Base-by-base conservation (phyloP, 1,140 invertebrate species). In the Aporrectodea caliginosa region DNA sequence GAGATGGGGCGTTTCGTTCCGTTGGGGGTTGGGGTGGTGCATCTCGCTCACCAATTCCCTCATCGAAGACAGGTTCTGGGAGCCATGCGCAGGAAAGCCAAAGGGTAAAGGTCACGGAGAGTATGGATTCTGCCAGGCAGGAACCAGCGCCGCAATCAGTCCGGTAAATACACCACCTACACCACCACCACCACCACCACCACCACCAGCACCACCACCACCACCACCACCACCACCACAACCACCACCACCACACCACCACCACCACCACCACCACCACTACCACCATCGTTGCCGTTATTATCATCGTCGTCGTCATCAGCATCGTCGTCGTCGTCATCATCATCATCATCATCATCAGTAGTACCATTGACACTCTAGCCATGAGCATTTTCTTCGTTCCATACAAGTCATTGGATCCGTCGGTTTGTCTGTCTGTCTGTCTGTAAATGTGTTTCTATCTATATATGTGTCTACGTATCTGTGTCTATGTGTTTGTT, bases 51-150 rank as follows among this genome's bases (percentile, higher is more conserved):
- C 90, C 29, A 92, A 94, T 82, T 88, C 92, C 73, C 89, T 98
- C 32, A 90, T 92, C 80, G 92, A 91, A 81, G 90, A 92, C 34
- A 91, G 93, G 75, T 88, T 91, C 43, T 92, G 92, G 87, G 93
- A 94, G 83, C 94, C 94, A 0, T 97, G 95, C 22, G 92, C 91
- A 1, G 89, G 90, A 77, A 92, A 91, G 93, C 94, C 89, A 87
- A 87, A 88, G 12, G 70, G 75, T 75, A 93, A 92, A 84, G 92
- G 92, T 30, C 94, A 96, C 84, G 93, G 94, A 88, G 92, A 95
- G 85, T 96, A 92, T 87, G 95, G 94, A 0, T 94, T 93, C 85
- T 98, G 96, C 89, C 96, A 98, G 84, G 94, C 93, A 69, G 96
- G 96, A 12, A 96, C 94, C 0, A 96, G 94, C 84, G 93, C 93